These are phyloP conservation scores for Odobenus rosmarus DNA, from an alignment of 2,113 vertebrate genomes.

Conservation along the genomic window DNA sequence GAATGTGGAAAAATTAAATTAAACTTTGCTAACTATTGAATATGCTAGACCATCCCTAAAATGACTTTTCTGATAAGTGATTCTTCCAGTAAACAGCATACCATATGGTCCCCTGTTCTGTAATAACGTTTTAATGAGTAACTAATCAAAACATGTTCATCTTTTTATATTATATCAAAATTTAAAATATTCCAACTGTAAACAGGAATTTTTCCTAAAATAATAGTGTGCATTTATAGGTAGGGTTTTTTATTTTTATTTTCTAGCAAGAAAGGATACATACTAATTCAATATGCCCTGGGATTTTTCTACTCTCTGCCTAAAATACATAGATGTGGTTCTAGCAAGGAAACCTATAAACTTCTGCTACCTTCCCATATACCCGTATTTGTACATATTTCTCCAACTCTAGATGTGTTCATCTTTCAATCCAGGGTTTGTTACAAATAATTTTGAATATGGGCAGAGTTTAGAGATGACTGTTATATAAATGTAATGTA, in stretches of 20 bases:
- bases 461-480: not conserved
- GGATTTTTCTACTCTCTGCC: not conserved
- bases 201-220: not conserved
- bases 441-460: not conserved
- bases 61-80: not conserved
- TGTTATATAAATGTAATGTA: not conserved
- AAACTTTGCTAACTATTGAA: not conserved
- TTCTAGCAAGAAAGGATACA: not conserved
- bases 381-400: not conserved
- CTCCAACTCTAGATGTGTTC: not conserved
- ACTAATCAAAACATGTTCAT: not conserved
- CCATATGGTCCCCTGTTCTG: not conserved
- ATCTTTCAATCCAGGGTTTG: not conserved
- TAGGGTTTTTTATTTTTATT: not conserved
- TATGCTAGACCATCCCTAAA: not conserved
- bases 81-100: not conserved
- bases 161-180: not conserved
- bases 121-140: not conserved
- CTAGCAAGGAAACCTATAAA: not conserved
- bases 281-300: not conserved
- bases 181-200: not conserved
- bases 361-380: not conserved
- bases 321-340: not conserved
- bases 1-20: not conserved
- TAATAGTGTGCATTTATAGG: not conserved